phyloP scores from a whole-genome alignment of 2,113 vertebrate species.

The Herpetotheres cachinnans region DNA sequence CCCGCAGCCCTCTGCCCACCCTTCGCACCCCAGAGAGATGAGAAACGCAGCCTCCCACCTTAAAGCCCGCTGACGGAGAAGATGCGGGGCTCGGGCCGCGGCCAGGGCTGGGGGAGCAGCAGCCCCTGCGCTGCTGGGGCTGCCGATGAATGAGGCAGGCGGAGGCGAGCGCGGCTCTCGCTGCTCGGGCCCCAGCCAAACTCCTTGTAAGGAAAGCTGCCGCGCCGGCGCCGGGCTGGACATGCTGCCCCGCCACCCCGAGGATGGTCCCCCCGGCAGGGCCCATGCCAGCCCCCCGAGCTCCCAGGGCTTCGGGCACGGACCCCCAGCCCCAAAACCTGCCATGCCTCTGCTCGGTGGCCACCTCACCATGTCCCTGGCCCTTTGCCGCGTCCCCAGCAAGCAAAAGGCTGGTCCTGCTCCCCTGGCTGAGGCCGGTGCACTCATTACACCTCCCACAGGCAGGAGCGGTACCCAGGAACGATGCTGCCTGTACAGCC shows the following conservation, averaged over 20 bases:
- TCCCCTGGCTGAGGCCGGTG: not conserved
- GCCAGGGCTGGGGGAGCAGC: not conserved
- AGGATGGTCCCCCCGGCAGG: not conserved
- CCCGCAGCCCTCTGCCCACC: not conserved
- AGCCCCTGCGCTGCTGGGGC: not conserved
- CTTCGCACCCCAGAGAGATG: not conserved
- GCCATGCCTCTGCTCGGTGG: rapidly evolving
- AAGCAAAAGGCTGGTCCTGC: not conserved
- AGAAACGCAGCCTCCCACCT: conserved; percentile 1
- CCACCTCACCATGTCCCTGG: rapidly evolving
- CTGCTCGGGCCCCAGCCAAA: conserved; percentile 43
- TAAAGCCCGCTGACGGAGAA: not conserved
- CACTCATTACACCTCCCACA: not conserved
- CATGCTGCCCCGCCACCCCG: not conserved
- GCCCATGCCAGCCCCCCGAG: not conserved
- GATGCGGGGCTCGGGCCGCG: not conserved
- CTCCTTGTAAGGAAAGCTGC: conserved; percentile 78
- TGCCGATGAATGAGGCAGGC: conserved; percentile 58
- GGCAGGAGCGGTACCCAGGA: not conserved
- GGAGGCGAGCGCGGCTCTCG: not conserved
- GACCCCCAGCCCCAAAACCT: not conserved
- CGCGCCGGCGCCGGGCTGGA: conserved; percentile 22
- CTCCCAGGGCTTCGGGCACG: not conserved
- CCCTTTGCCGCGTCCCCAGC: not conserved
- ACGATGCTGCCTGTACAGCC: not conserved